A percentile compares a stretch with the other conserved stretches of the same genome.
phyloP scores from a whole-genome alignment of 2,113 vertebrate genomes.

The Oreochromis tanganicae region DNA sequence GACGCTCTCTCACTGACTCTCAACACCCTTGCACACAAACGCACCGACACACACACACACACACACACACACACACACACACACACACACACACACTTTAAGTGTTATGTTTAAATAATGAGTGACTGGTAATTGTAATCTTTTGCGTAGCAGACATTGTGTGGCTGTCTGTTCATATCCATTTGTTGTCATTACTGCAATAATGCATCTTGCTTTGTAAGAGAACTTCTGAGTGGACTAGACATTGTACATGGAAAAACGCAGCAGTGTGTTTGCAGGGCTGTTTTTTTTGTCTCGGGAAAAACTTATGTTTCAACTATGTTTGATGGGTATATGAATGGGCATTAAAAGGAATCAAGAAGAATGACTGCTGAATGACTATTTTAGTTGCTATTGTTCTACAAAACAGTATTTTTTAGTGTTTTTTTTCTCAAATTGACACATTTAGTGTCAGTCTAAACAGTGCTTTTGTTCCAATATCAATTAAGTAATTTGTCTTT shows the following conservation, averaged over 20 bases:
- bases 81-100: not conserved
- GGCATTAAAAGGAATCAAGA: constrained; percentile 8
- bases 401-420: not conserved
- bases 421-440: not conserved
- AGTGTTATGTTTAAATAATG: not conserved
- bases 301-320: not conserved
- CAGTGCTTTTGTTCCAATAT: not conserved
- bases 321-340: not conserved
- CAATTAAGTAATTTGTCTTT: not conserved
- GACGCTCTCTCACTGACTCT: no score
- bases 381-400: not conserved
- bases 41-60: not conserved
- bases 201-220: not conserved
- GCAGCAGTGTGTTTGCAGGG: not conserved
- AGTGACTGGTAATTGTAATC: not conserved
- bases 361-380: not conserved
- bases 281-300: not conserved
- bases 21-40: no score
- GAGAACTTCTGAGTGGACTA: not conserved
- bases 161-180: not conserved
- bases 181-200: not conserved
- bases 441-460: constrained; percentile 1
- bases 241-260: not conserved
- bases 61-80: not conserved
- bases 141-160: not conserved